Evolutionary conservation across 2,888 invertebrate species (phyloP).

Genomic region (Lycaena phlaeas): DNA sequence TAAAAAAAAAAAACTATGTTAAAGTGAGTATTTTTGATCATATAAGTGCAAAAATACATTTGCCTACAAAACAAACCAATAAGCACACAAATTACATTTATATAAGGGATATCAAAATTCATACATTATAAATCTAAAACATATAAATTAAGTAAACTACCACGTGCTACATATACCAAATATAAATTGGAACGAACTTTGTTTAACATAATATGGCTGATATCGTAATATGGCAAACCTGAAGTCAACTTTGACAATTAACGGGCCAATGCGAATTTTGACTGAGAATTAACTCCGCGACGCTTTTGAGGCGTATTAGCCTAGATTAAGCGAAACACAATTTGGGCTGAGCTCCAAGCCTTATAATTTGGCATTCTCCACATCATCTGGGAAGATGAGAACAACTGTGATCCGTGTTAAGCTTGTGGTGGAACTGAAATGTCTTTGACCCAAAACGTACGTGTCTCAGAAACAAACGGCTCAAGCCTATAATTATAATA

Average conservation of each 20-base stretch:
- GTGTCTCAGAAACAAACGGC: background rate
- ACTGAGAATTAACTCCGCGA: constrained; percentile 38
- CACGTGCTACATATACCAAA: constrained; percentile 10
- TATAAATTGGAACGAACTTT: constrained; percentile 28
- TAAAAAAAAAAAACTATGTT: too few species aligned
- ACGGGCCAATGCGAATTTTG: constrained; percentile 37
- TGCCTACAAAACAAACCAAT: too few species aligned
- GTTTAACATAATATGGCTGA: constrained; percentile 25
- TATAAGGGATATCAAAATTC: too few species aligned
- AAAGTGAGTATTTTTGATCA: too few species aligned
- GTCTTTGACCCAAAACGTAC: constrained; percentile 5
- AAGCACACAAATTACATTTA: too few species aligned
- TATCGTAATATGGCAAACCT: constrained; percentile 26
- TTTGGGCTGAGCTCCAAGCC: constrained; percentile 22
- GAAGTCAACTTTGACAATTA: constrained; percentile 45
- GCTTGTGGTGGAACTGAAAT: background rate
- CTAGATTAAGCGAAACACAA: constrained; percentile 23
- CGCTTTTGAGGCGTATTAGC: constrained; percentile 20
- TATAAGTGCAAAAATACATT: too few species aligned
- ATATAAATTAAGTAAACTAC: constrained; percentile 1
- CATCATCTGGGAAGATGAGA: constrained; percentile 8
- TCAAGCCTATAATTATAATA: background rate
- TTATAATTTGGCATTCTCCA: constrained; percentile 14
- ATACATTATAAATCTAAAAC: constrained; percentile 13
- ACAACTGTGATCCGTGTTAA: constrained; percentile 10